Conservation (phyloP, 2,797 vertebrate species). For the Poecile montanus region DNA sequence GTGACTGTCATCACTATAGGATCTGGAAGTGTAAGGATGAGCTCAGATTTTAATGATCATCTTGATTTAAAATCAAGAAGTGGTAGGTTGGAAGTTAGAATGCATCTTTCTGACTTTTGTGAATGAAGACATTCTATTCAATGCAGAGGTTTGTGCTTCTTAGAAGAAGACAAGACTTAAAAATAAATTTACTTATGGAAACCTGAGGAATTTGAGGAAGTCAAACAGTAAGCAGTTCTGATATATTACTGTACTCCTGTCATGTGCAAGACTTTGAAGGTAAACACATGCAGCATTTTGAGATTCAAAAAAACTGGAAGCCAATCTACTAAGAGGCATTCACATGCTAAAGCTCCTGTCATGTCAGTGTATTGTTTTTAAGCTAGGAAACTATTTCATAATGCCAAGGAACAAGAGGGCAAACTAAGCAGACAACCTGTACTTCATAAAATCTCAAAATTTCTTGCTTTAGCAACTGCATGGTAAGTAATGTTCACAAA, state of each 20-base stretch:
- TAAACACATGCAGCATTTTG: background rate
- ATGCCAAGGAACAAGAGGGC: background rate
- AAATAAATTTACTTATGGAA: background rate
- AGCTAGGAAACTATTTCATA: background rate
- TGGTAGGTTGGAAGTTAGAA: background rate
- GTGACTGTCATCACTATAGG: background rate
- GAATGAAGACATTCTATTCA: background rate
- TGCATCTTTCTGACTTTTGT: background rate
- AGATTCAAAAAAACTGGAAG: background rate
- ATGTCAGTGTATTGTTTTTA: background rate
- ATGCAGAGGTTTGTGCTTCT: background rate
- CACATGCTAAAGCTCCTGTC: background rate
- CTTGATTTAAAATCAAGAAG: constrained; percentile 13
- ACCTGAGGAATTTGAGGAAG: background rate
- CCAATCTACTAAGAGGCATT: background rate
- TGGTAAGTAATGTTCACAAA: background rate
- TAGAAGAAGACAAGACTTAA: background rate
- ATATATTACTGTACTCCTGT: background rate
- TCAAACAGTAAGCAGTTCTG: background rate
- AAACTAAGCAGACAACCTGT: background rate
- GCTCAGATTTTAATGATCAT: background rate
- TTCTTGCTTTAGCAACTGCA: background rate
- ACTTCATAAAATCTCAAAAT: background rate
- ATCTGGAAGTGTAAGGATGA: background rate
- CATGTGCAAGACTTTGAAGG: background rate